Conservation (phyloP, 64 coral and sea anemone species). For the Porites lutea region DNA sequence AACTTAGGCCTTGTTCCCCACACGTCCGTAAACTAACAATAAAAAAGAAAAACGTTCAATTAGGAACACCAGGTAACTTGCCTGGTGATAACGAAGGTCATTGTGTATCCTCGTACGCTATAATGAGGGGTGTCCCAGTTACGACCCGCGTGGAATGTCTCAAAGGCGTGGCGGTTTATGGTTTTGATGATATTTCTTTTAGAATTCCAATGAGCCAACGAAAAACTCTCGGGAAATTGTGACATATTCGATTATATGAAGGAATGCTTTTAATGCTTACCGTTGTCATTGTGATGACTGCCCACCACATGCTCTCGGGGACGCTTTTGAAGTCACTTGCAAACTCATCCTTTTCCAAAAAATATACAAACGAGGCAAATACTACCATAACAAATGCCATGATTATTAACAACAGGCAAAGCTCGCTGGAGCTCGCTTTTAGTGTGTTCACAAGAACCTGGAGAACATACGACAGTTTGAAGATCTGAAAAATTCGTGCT, state of each 20-base stretch:
- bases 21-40: too few relatives aligned
- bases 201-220: too few relatives aligned
- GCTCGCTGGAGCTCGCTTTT: constrained; percentile 86
- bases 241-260: too few relatives aligned
- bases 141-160: too few relatives aligned
- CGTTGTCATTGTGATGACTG: constrained; percentile 99
- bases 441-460: constrained; percentile 96
- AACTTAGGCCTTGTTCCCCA: too few relatives aligned
- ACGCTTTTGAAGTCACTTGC: constrained; percentile 82
- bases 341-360: constrained; percentile 77
- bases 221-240: too few relatives aligned
- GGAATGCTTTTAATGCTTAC: constrained; percentile 29
- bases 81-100: too few relatives aligned
- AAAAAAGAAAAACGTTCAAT: too few relatives aligned
- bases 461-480: constrained; percentile 92
- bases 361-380: constrained; percentile 96
- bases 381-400: constrained; percentile 93
- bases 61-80: too few relatives aligned
- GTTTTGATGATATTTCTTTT: too few relatives aligned
- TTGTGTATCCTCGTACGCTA: too few relatives aligned
- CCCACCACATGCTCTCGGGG: constrained; percentile 95
- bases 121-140: too few relatives aligned
- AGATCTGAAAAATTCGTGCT: constrained; percentile 85
- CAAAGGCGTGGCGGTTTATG: background rate
- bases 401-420: constrained; percentile 84